Evolutionary conservation across 2,888 invertebrate genomes (phyloP), one percentile per base, ranked within the genome.

Genomic region (Drymonia ruficornis): DNA sequence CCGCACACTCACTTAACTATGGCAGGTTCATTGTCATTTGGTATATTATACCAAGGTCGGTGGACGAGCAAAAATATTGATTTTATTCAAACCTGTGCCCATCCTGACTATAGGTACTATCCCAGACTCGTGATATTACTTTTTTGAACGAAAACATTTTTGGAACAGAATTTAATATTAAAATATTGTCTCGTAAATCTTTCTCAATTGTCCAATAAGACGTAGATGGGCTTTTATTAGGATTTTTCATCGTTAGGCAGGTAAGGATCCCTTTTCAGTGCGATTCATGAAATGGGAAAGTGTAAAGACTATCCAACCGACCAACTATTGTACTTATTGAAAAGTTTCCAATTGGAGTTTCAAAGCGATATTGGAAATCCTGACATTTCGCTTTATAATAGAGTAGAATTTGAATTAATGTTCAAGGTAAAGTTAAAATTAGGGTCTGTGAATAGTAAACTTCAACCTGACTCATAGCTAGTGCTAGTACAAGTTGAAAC

Each of bases 251-350:
- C 13, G 13, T 13, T 23, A 16, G 40, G 19, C 29, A 29, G 12
- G 29, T 12, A 11, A 16, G 16, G 18, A 18, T 19, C 48, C 45
- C 23, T 19, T 50, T 54, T 51, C 47, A 55, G 52, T 50, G 50
- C 34, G 40, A 51, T 56, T 53, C 51, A 60, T 56, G 61, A 60
- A 50, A 56, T 52, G 15, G 42, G 18, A 49, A 45, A 36, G 51
- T 43, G 51, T 54, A 29, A 44, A 34, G 8, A 45, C 23, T 15
- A 51, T 44, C 47, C 19, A 23, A 16, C 43, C 45, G 49, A 61
- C 23, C 6, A 23, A 23, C 19, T 28, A 42, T 42, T 28, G 44
- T 28, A 23, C 12, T 18, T 12, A 44, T 28, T 44, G 23, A 44
- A 23, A 44, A 23, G 44, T 44, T 44, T 23, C 12, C 23, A 12